phyloP scores from a whole-genome alignment of 2,113 vertebrate genomes.

The Seriola rivoliana region DNA sequence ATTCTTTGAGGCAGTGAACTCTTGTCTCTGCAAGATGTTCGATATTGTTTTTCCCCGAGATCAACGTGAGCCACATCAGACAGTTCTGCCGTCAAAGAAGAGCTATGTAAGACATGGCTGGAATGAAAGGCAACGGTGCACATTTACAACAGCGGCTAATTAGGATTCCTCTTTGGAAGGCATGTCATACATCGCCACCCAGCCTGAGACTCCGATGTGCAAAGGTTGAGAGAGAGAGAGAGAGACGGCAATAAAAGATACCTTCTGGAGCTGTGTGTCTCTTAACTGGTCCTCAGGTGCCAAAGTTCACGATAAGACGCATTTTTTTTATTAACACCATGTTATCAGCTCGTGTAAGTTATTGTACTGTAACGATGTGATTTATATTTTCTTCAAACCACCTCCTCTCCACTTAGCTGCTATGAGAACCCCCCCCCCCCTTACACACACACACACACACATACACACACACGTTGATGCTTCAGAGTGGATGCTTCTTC shows the following conservation, averaged over 20 bases:
- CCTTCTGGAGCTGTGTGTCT: not conserved
- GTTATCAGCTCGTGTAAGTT: not conserved
- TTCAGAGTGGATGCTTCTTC: conserved; percentile 3
- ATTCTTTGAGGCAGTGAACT: conserved; percentile 57
- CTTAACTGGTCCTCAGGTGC: not conserved
- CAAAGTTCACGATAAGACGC: conserved; percentile 11
- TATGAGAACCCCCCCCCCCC: not conserved
- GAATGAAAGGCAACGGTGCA: conserved; percentile 35
- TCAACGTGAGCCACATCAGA: conserved; percentile 50
- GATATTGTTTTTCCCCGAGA: conserved; percentile 35
- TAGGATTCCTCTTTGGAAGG: conserved; percentile 55
- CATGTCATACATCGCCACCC: not conserved
- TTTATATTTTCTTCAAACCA: conserved; percentile 21
- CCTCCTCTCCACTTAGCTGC: not conserved
- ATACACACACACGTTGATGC: not conserved
- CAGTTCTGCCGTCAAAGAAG: conserved; percentile 14
- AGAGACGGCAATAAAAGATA: not conserved
- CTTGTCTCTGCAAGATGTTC: conserved; percentile 41
- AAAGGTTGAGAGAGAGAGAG: not conserved
- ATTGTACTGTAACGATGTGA: conserved; percentile 17
- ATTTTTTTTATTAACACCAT: conserved; percentile 40
- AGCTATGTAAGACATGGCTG: conserved; percentile 7
- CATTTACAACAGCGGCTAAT: conserved; percentile 58
- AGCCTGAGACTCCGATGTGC: not conserved
- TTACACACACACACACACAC: too few relatives aligned